Percentiles rank a stretch among this genome's conserved stretches.
phyloP scores from a whole-genome alignment of 2,888 invertebrate species.

The Drosophila longiperda region DNA sequence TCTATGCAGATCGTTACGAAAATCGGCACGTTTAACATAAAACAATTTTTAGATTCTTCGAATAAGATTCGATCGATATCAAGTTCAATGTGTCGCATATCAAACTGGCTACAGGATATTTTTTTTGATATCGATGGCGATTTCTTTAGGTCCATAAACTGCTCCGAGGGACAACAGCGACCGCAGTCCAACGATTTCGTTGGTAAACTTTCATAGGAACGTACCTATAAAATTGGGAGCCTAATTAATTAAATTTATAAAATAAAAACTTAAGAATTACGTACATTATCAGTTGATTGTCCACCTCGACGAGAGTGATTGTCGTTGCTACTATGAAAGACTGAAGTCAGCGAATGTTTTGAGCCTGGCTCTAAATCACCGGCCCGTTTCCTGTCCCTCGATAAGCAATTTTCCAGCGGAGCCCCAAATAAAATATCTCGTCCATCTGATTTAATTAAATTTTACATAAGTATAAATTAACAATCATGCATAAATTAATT shows the following conservation, averaged over 20 bases:
- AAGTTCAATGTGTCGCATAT: conserved; percentile 77
- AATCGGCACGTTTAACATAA: conserved; percentile 87
- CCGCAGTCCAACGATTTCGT: conserved; percentile 72
- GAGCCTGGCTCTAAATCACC: conserved; percentile 86
- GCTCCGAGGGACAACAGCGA: conserved; percentile 21
- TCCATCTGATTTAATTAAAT: conserved; percentile 28
- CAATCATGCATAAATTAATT: neutral
- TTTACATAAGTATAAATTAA: neutral
- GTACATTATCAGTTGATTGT: conserved; percentile 64
- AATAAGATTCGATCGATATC: conserved; percentile 34
- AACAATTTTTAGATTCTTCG: conserved; percentile 81
- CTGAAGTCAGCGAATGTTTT: conserved; percentile 90
- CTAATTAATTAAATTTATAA: neutral
- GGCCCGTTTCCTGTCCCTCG: conserved; percentile 87
- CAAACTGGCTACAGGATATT: conserved; percentile 86
- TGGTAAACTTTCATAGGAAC: conserved; percentile 91
- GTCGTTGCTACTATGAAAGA: conserved; percentile 82
- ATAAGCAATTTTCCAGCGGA: conserved; percentile 92
- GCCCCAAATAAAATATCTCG: conserved; percentile 89
- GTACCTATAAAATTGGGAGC: conserved; percentile 86
- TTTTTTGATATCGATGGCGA: conserved; percentile 84
- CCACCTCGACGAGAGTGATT: conserved; percentile 35
- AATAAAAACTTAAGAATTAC: conserved; percentile 2
- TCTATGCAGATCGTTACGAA: conserved; percentile 92
- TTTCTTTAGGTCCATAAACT: conserved; percentile 81